A percentile compares a stretch with the other conserved stretches of the same genome.
phyloP scores from a whole-genome alignment of 2,113 vertebrate genomes.

The Ivindomyrus marchei region DNA sequence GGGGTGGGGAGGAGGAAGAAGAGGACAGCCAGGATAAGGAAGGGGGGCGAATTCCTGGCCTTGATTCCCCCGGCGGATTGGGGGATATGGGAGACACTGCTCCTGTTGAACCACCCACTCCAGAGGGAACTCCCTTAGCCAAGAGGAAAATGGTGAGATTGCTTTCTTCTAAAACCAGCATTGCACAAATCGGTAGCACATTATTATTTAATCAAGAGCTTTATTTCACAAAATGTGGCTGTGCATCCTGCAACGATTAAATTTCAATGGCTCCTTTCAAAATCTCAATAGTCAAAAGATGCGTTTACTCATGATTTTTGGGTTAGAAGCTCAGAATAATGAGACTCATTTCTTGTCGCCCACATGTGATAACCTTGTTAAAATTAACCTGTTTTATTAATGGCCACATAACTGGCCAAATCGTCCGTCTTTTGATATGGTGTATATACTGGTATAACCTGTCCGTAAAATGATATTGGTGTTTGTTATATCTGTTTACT shows the following conservation, averaged over 20 bases:
- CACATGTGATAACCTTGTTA: neutral
- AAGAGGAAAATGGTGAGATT: constrained; percentile 67
- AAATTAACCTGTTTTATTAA: neutral
- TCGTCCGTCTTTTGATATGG: neutral
- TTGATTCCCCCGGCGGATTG: constrained; percentile 72
- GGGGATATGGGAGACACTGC: constrained; percentile 82
- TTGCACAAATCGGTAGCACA: neutral
- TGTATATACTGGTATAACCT: neutral
- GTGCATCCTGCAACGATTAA: neutral
- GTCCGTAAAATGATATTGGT: neutral
- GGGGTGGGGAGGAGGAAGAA: constrained; percentile 66
- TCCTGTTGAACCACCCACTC: constrained; percentile 76
- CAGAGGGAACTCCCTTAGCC: constrained; percentile 79
- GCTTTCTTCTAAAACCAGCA: neutral
- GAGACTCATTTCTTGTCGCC: neutral
- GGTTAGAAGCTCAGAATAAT: neutral
- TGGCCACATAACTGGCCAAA: neutral
- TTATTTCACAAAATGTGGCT: neutral
- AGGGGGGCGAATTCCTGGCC: constrained; percentile 64
- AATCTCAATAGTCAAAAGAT: neutral
- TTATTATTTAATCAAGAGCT: neutral
- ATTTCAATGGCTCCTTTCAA: neutral
- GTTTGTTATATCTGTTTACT: neutral
- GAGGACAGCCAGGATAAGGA: constrained; percentile 66
- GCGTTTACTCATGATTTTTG: neutral